Evolutionary conservation across 2,888 invertebrate genomes (phyloP).

Genomic region (Cheilosia variabilis): DNA sequence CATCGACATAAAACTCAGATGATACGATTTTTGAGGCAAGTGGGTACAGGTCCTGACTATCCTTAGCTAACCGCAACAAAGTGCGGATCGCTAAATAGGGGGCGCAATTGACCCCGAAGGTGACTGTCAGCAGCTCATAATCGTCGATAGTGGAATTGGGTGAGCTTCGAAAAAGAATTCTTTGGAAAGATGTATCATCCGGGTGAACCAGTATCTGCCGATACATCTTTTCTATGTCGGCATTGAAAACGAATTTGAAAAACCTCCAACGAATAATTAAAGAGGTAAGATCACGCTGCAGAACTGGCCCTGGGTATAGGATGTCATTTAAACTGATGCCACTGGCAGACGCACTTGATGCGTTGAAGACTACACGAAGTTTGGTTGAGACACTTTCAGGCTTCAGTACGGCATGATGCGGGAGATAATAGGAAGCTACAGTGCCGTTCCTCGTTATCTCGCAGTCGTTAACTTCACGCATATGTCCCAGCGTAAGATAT

Average conservation of each 20-base stretch:
- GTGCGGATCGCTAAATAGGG: conserved; percentile 3
- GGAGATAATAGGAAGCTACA: conserved; percentile 21
- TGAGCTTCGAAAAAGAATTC: too few species aligned
- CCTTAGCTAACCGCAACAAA: not conserved
- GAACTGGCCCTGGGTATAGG: not conserved
- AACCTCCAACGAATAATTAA: too few species aligned
- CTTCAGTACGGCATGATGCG: conserved; percentile 21
- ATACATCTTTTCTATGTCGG: too few species aligned
- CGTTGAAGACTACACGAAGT: conserved; percentile 12
- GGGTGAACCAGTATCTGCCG: too few species aligned
- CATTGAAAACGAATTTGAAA: too few species aligned
- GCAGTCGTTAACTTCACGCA: not conserved
- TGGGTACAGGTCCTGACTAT: not conserved
- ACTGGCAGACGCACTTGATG: conserved; percentile 4
- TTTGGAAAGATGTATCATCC: too few species aligned
- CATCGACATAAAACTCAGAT: conserved; percentile 1
- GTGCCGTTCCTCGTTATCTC: not conserved
- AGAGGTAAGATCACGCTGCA: not conserved
- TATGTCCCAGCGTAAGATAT: conserved; percentile 14
- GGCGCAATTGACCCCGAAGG: too few species aligned
- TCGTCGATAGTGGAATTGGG: too few species aligned
- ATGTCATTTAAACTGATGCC: conserved; percentile 11
- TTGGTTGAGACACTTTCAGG: conserved; percentile 4
- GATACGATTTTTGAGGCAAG: conserved; percentile 9
- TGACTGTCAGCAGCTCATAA: too few species aligned